These are phyloP conservation scores for Argynnis bischoffii DNA, from an alignment of 2,888 invertebrate species.

Conservation along the genomic window DNA sequence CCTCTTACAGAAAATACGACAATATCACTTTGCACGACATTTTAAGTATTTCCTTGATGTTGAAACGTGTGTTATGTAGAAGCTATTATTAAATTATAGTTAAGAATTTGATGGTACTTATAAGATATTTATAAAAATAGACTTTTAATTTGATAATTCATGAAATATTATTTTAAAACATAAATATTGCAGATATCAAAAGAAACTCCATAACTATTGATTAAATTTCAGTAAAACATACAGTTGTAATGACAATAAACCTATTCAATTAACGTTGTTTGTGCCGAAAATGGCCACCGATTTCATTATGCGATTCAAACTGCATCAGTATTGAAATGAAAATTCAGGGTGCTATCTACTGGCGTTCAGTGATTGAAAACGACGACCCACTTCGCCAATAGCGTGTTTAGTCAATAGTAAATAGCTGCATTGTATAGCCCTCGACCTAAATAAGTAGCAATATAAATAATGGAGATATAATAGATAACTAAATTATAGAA, in stretches of 20 bases:
- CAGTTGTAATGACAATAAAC: slow-evolving; percentile 23
- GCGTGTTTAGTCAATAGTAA: slow-evolving; percentile 33
- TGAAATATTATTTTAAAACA: neutral
- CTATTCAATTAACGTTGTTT: slow-evolving; percentile 40
- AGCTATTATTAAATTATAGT: no score
- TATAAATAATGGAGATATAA: slow-evolving; percentile 23
- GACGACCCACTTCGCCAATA: slow-evolving; percentile 34
- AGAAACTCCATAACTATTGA: slow-evolving; percentile 2
- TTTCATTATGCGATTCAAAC: slow-evolving; percentile 35
- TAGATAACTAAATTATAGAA: slow-evolving; percentile 7
- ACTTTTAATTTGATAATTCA: no score
- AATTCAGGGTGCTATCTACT: slow-evolving; percentile 21
- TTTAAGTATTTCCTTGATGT: no score
- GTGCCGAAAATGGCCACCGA: slow-evolving; percentile 38
- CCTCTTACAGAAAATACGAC: no score
- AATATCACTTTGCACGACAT: no score
- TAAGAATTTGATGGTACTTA: no score
- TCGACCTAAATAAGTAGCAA: slow-evolving; percentile 25
- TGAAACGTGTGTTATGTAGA: no score
- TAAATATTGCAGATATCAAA: neutral
- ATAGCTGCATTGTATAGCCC: slow-evolving; percentile 26
- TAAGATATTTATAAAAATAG: no score
- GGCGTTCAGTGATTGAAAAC: slow-evolving; percentile 35
- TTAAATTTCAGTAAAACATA: slow-evolving; percentile 13
- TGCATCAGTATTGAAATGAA: slow-evolving; percentile 32